Conservation (phyloP, 2,888 invertebrate species). For the Phymatocera aterrima region DNA sequence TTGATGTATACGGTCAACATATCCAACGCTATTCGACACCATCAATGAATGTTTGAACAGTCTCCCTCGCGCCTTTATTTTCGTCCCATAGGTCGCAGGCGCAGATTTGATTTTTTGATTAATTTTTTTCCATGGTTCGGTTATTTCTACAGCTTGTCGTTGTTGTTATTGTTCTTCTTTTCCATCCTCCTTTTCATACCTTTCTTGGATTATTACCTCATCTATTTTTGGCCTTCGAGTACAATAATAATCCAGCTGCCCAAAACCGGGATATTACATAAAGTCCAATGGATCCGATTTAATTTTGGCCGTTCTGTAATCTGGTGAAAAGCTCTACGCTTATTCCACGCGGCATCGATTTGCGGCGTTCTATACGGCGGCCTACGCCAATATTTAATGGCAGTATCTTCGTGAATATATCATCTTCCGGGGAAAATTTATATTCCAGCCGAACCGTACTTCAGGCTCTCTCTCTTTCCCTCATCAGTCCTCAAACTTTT, state of each 20-base stretch:
- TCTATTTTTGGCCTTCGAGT: neutral
- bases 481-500: conserved; percentile 2
- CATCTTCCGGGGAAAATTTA: neutral
- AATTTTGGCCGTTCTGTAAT: conserved; percentile 11
- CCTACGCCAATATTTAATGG: conserved; percentile 25
- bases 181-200: neutral
- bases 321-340: neutral
- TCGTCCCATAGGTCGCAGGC: neutral
- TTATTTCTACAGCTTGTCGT: neutral
- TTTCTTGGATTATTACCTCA: neutral
- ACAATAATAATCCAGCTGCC: neutral
- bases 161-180: neutral
- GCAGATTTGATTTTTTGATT: neutral
- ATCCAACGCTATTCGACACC: neutral
- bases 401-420: conserved; percentile 21
- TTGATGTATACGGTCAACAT: neutral
- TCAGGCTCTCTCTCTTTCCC: neutral
- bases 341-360: conserved; percentile 17
- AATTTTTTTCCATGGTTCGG: neutral
- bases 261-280: neutral
- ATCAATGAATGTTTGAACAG: conserved; percentile 6
- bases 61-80: neutral
- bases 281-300: neutral
- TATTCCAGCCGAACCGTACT: neutral
- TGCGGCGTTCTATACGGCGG: neutral